These are phyloP conservation scores for Oryzias dopingdopingensis DNA, from an alignment of 2,797 vertebrate genomes.

Conservation along the genomic window DNA sequence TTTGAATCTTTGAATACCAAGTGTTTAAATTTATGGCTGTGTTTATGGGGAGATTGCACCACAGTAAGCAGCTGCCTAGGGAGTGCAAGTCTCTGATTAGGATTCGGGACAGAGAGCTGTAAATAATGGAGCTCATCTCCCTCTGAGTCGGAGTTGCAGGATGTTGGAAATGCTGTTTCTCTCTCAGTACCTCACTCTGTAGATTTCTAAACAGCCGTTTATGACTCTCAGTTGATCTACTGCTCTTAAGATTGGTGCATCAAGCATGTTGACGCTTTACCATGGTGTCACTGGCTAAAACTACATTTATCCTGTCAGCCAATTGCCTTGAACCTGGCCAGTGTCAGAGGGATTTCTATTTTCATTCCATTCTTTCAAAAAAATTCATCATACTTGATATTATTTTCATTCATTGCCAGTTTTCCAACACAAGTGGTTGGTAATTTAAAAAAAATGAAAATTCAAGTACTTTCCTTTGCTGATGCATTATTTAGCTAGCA, in stretches of 20 bases:
- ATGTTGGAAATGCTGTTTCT: conserved; percentile 52
- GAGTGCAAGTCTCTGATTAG: conserved; percentile 73
- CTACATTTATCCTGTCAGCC: conserved; percentile 18
- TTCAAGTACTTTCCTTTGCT: conserved; percentile 15
- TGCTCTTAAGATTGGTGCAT: conserved; percentile 50
- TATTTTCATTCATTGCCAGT: too few species aligned
- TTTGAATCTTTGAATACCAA: conserved; percentile 66
- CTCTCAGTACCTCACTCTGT: conserved; percentile 37
- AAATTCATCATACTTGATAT: too few species aligned
- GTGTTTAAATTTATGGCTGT: conserved; percentile 72
- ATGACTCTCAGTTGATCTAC: conserved; percentile 58
- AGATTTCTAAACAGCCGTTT: conserved; percentile 65
- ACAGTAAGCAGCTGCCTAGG: conserved; percentile 60
- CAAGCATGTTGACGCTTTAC: conserved; percentile 38
- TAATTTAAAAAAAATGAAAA: too few species aligned
- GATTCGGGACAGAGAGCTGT: conserved; percentile 70
- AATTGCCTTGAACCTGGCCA: conserved; percentile 1
- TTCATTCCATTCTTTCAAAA: background rate
- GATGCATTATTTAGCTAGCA: conserved; percentile 37
- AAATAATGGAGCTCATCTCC: conserved; percentile 70
- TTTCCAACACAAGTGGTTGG: too few species aligned
- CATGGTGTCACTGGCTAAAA: conserved; percentile 12
- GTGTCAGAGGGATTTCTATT: conserved; percentile 13
- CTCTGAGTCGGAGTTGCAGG: conserved; percentile 49
- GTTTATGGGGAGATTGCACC: conserved; percentile 74